Conservation (phyloP, 2,113 vertebrate genomes). For the Centrocercus urophasianus region DNA sequence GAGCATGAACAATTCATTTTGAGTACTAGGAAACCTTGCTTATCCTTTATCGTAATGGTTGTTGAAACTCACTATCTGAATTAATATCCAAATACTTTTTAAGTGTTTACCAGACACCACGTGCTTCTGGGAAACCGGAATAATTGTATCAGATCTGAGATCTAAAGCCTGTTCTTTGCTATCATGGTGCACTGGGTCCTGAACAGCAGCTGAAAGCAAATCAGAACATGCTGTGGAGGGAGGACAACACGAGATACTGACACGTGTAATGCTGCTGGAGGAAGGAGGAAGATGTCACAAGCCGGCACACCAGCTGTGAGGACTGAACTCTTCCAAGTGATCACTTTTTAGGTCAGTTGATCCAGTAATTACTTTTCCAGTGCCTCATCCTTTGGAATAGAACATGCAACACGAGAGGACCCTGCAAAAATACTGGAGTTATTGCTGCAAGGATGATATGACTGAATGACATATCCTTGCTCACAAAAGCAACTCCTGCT, state of each 20-base stretch:
- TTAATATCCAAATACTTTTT: not conserved
- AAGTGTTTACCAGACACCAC: not conserved
- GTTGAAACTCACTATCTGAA: not conserved
- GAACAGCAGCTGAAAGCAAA: not conserved
- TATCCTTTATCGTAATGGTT: not conserved
- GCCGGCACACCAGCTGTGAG: fast-evolving
- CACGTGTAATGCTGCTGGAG: not conserved
- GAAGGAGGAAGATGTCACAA: not conserved
- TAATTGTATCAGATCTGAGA: not conserved
- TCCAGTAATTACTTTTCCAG: not conserved
- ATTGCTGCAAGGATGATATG: not conserved
- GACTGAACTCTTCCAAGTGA: not conserved
- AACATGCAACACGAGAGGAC: not conserved
- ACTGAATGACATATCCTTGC: not conserved
- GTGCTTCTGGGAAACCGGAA: not conserved
- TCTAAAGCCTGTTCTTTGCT: not conserved
- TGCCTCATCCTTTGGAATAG: not conserved
- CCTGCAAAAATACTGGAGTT: not conserved
- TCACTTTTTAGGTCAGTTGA: not conserved
- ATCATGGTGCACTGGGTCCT: not conserved
- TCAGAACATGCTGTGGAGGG: not conserved
- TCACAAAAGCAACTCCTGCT: not conserved
- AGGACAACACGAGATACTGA: not conserved
- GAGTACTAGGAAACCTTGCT: not conserved
- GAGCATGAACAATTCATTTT: not conserved